These are phyloP conservation scores for Brachionichthys hirsutus DNA, from an alignment of 2,113 vertebrate species.

Conservation along the genomic window DNA sequence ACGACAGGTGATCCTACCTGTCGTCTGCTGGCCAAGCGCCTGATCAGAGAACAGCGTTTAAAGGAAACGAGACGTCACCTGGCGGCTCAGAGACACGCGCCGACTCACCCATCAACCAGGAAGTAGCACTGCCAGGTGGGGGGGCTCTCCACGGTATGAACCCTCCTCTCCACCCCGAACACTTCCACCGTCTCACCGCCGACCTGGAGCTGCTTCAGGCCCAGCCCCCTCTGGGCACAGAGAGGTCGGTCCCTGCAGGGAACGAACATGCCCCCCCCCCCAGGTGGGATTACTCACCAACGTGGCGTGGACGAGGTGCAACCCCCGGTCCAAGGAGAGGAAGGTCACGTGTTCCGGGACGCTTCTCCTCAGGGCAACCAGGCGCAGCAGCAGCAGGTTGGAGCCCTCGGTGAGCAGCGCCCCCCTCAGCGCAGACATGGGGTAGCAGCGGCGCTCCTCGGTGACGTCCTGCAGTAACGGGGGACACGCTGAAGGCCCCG, in stretches of 20 bases:
- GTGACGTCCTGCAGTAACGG: slow-evolving; percentile 68
- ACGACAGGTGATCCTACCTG: slow-evolving; percentile 83
- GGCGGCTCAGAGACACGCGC: no score
- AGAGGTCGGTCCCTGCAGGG: not conserved
- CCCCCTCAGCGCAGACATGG: slow-evolving; percentile 64
- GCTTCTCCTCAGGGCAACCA: slow-evolving; percentile 74
- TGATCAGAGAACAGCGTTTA: slow-evolving; percentile 62
- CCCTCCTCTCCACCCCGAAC: slow-evolving; percentile 80
- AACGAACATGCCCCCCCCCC: no score
- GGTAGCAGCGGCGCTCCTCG: slow-evolving; percentile 57
- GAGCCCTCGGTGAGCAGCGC: slow-evolving; percentile 83
- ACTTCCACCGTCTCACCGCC: slow-evolving; percentile 71
- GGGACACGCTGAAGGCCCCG: no score
- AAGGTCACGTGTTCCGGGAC: slow-evolving; percentile 78
- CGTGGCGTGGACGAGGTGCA: slow-evolving; percentile 72
- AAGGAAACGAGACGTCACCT: no score
- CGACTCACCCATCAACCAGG: slow-evolving; percentile 86
- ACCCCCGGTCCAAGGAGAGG: slow-evolving; percentile 77
- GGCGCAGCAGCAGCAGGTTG: slow-evolving; percentile 84
- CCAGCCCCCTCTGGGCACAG: slow-evolving; percentile 73
- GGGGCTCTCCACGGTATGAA: slow-evolving; percentile 63
- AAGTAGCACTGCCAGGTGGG: slow-evolving; percentile 84
- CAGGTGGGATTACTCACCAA: slow-evolving; percentile 79
- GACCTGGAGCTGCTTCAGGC: slow-evolving; percentile 73
- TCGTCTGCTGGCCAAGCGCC: slow-evolving; percentile 80